Base-by-base conservation (phyloP, 2,113 vertebrate genomes). In the Oreotrochilus melanogaster region DNA sequence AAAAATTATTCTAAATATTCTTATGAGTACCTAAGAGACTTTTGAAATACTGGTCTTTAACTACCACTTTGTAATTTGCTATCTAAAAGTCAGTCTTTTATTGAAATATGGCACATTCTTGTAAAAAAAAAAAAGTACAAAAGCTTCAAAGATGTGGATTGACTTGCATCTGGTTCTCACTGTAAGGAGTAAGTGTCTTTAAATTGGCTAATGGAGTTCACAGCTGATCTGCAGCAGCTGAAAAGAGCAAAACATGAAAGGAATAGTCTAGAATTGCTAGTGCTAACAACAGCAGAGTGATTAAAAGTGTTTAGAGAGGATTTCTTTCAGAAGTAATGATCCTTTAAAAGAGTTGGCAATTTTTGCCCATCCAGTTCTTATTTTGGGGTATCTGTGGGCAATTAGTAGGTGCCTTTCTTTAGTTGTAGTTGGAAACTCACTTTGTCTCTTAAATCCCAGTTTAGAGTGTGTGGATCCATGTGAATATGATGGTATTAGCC, bases 171-270 rank as follows among this genome's bases (percentile, higher is more conserved):
- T 95, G 58, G 50, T 88, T 94, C 64, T 79, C 56, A 27, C 54
- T 96, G 74, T 61, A 93, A 88, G 64, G 64, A 90, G 19, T 54
- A 91, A 65, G n/a, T 86, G 62, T 76, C 51, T 93, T 95, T 88
- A 93, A 95, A 91, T 73, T 94, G 85, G 61, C 78, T 95, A 86
- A 96, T 95, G 39, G 53, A 88, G 65, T 83, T 94, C 85, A 93
- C 56, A 92, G 74, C 58, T 94, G 81, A 65, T 94, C 72, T 84
- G 18, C 25, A 83, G 91, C 66, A 87, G 85, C 31, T 65, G 50
- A 86, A 89, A 82, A 86, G 89, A 88, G 39, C 39, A 86, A 70
- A 79, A 72, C 67, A 58, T 93, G 60, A 92, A 96, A 96, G 71
- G 33, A 83, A 70, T 70, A 73, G 67, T 73, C 45, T 78, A 37